These are phyloP conservation scores for Argyresthia albistria DNA, from an alignment of 2,888 invertebrate species.

Conservation along the genomic window DNA sequence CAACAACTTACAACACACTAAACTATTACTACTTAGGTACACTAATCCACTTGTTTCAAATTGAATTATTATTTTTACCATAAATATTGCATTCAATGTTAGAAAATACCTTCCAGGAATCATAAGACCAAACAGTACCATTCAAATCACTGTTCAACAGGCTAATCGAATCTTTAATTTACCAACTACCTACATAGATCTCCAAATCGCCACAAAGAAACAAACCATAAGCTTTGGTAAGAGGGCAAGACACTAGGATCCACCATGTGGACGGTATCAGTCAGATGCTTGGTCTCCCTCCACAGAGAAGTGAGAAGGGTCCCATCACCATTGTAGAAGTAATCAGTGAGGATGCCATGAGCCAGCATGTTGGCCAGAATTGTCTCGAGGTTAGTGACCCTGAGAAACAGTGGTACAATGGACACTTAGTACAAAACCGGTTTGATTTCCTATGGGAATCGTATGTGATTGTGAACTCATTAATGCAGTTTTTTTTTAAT, in stretches of 20 bases:
- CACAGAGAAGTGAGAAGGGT: conserved; percentile 33
- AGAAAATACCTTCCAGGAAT: no score
- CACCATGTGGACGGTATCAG: not conserved
- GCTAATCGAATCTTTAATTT: not conserved
- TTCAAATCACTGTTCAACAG: no score
- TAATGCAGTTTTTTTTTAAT: no score
- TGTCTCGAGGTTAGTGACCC: conserved; percentile 41
- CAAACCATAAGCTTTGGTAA: not conserved
- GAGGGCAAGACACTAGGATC: not conserved
- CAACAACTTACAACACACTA: no score
- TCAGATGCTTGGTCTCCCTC: conserved; percentile 20
- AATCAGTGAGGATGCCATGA: conserved; percentile 32
- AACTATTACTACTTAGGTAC: no score
- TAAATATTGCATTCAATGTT: no score
- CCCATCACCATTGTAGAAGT: conserved; percentile 33
- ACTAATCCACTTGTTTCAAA: no score
- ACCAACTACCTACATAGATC: not conserved
- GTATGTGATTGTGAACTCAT: no score
- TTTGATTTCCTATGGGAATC: no score
- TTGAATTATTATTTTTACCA: no score
- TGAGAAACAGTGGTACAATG: conserved; percentile 17
- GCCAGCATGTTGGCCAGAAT: conserved; percentile 39
- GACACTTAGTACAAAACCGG: not conserved
- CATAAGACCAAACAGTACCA: no score
- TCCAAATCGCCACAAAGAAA: not conserved